These are phyloP conservation scores for Hypsopygia costalis DNA, from an alignment of 2,888 invertebrate species.

Conservation along the genomic window DNA sequence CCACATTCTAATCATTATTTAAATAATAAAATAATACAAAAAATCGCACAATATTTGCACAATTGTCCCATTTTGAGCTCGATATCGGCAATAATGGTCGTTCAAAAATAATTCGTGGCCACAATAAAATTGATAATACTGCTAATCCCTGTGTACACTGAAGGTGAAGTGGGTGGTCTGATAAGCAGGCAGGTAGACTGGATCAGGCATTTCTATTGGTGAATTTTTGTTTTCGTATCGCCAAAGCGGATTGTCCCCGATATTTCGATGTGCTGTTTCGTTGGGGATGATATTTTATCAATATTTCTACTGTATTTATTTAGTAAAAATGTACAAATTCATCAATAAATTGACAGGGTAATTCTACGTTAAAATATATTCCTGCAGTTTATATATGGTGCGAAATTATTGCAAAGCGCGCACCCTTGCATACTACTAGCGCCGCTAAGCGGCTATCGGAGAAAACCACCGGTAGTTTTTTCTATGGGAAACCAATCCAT, in stretches of 20 bases:
- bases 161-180: constrained; percentile 66
- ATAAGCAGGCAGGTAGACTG: constrained; percentile 59
- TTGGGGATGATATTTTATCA: constrained; percentile 30
- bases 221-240: constrained; percentile 42
- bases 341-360: constrained; percentile 21
- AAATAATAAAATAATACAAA: constrained; percentile 36
- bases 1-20: constrained; percentile 34
- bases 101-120: constrained; percentile 55
- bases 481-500: no score
- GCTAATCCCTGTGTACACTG: constrained; percentile 71
- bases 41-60: constrained; percentile 57
- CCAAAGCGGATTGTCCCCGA: constrained; percentile 22
- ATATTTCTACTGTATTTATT: constrained; percentile 25
- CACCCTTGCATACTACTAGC: background rate
- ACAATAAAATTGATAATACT: constrained; percentile 69
- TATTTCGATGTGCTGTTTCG: constrained; percentile 18
- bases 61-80: constrained; percentile 49
- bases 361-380: background rate
- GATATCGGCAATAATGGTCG: constrained; percentile 39
- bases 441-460: background rate
- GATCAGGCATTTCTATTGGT: constrained; percentile 54
- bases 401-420: background rate
- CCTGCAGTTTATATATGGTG: background rate
- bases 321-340: constrained; percentile 25
- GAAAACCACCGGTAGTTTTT: no score